Percentiles rank a stretch among this genome's conserved stretches.
Conservation (phyloP, 2,888 invertebrate species). For the Acronicta alni region DNA sequence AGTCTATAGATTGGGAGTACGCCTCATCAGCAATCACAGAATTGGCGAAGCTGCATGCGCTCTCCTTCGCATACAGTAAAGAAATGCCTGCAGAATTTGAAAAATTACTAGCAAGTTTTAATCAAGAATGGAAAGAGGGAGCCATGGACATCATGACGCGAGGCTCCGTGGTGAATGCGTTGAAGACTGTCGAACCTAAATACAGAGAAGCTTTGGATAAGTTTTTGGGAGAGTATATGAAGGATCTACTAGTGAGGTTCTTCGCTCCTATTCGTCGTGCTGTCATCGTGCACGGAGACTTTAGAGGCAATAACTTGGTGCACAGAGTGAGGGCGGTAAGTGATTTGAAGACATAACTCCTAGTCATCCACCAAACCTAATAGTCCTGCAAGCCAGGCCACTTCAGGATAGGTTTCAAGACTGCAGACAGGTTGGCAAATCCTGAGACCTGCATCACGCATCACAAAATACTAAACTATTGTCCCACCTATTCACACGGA, state of each 20-base stretch:
- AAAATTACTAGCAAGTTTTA: neutral
- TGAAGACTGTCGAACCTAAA: constrained; percentile 48
- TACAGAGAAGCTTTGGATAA: constrained; percentile 51
- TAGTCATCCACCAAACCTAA: too few relatives aligned
- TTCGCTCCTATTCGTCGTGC: constrained; percentile 48
- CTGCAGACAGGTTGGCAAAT: too few relatives aligned
- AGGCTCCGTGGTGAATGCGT: constrained; percentile 29
- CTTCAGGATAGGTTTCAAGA: too few relatives aligned
- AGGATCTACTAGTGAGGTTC: constrained; percentile 27
- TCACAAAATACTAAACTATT: too few relatives aligned
- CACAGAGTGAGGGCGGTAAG: constrained; percentile 51
- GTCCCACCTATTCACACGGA: too few relatives aligned
- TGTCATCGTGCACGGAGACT: constrained; percentile 60
- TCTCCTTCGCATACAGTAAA: constrained; percentile 66
- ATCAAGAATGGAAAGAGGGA: constrained; percentile 3
- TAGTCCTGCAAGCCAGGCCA: too few relatives aligned
- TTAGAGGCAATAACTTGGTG: constrained; percentile 60
- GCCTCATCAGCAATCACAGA: constrained; percentile 49
- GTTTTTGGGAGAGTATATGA: constrained; percentile 40
- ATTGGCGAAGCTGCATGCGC: constrained; percentile 70
- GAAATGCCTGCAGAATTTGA: constrained; percentile 39
- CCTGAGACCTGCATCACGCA: too few relatives aligned
- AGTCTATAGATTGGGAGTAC: constrained; percentile 50
- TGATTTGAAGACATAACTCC: too few relatives aligned
- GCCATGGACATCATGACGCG: neutral